phyloP scores from a whole-genome alignment of 2,797 vertebrate species.

The Sitta carolinensis region DNA sequence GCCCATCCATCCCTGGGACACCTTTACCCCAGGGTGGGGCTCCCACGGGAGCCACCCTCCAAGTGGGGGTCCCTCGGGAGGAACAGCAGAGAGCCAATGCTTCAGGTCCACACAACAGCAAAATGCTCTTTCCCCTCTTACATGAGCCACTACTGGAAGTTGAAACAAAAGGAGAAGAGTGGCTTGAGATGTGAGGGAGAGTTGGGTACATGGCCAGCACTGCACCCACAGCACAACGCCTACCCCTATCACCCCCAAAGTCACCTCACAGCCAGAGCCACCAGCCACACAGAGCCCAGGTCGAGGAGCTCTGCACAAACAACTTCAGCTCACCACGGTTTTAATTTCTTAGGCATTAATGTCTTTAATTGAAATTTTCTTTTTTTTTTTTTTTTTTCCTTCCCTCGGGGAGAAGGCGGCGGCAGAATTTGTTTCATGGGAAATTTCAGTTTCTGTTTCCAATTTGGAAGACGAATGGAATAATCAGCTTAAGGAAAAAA shows the following conservation, averaged over 20 bases:
- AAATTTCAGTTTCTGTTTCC: conserved; percentile 54
- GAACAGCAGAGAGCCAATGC: not conserved
- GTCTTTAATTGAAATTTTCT: conserved; percentile 32
- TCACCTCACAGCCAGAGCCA: not conserved
- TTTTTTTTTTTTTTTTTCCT: not conserved
- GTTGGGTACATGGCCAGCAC: not conserved
- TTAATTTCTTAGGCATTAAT: not conserved
- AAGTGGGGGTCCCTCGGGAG: not conserved
- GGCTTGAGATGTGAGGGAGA: not conserved
- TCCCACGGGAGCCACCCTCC: not conserved
- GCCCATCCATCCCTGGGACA: not conserved
- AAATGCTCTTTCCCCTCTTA: not conserved
- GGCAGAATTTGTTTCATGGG: conserved; percentile 39
- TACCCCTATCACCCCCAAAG: not conserved
- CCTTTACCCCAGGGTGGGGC: not conserved
- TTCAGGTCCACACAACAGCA: not conserved
- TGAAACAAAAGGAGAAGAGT: not conserved
- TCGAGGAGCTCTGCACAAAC: not conserved
- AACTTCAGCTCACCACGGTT: not conserved
- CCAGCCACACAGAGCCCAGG: not conserved
- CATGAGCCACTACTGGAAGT: not conserved
- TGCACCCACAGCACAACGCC: not conserved
- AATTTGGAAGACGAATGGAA: conserved; percentile 42
- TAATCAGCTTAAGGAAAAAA: not conserved
- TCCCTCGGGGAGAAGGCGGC: not conserved